Percentiles rank a stretch among this genome's conserved stretches.
phyloP scores from a whole-genome alignment of 1,140 invertebrate genomes.

The Drosophila nasuta region DNA sequence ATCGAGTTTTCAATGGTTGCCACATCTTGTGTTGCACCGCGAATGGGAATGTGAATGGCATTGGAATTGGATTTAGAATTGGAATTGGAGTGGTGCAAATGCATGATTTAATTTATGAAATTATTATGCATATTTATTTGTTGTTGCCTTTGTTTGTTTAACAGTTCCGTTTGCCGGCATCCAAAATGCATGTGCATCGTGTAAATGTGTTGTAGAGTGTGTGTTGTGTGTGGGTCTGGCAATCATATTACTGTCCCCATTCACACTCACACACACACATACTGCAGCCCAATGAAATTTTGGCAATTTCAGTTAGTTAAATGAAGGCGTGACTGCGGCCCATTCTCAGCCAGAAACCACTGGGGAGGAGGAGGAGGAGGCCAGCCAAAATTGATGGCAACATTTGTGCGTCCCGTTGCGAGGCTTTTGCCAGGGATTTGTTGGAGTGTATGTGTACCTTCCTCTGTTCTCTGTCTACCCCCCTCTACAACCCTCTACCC shows the following conservation, averaged over 20 bases:
- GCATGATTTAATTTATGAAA: conserved; percentile 67
- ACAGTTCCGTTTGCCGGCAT: conserved; percentile 25
- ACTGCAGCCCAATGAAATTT: conserved; percentile 32
- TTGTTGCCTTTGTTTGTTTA: conserved; percentile 15
- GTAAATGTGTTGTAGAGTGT: neutral
- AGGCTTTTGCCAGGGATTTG: conserved; percentile 28
- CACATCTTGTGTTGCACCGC: neutral
- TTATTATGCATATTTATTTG: conserved; percentile 77
- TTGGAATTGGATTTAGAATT: neutral
- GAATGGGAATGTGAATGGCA: neutral
- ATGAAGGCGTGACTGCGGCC: conserved; percentile 59
- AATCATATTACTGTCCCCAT: conserved; percentile 57
- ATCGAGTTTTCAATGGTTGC: neutral
- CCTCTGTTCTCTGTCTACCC: neutral
- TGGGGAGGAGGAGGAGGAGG: conserved; percentile 4
- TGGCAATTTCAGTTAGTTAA: conserved; percentile 74
- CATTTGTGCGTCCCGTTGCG: conserved; percentile 44
- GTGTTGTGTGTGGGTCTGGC: conserved; percentile 12
- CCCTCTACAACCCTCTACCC: no score
- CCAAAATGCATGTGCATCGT: neutral
- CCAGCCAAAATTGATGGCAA: conserved; percentile 49
- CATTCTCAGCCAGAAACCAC: neutral
- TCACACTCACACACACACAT: neutral
- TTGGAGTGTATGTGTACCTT: conserved; percentile 3
- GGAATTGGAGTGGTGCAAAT: conserved; percentile 33